Conservation (phyloP, 2,113 vertebrate species). For the Plestiodon gilberti region DNA sequence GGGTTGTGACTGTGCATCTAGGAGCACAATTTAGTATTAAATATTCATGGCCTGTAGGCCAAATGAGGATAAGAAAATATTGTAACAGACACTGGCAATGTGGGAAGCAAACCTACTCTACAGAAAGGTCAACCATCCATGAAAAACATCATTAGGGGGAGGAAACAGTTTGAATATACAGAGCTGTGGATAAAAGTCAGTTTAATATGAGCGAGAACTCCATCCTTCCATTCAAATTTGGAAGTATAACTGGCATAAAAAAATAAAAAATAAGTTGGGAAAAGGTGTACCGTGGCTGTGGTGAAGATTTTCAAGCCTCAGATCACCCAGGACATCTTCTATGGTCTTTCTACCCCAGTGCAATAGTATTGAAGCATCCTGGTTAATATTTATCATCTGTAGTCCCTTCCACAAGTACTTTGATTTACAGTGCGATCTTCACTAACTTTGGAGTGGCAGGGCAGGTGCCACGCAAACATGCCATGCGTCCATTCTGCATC, state of each 20-base stretch:
- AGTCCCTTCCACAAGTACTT: neutral
- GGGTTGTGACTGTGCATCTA: conserved; percentile 23
- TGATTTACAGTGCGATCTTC: no score
- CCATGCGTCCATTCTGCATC: no score
- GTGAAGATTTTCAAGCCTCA: neutral
- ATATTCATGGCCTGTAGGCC: conserved; percentile 48
- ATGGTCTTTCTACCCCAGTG: neutral
- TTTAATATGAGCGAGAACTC: neutral
- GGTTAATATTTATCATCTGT: neutral
- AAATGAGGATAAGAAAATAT: conserved; percentile 50
- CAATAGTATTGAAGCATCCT: no score
- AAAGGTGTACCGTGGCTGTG: neutral
- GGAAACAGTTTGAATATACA: conserved; percentile 42
- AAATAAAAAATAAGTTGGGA: neutral
- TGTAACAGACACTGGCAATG: conserved; percentile 26
- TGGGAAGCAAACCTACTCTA: conserved; percentile 36
- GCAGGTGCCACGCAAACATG: no score
- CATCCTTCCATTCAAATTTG: accelerated
- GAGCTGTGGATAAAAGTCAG: neutral
- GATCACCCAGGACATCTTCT: accelerated
- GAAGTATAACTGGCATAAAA: neutral
- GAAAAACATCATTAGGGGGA: conserved; percentile 41
- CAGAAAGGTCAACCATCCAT: conserved; percentile 38
- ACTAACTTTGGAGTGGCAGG: no score
- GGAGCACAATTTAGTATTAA: conserved; percentile 50